These are phyloP conservation scores for Collichthys lucidus DNA, from an alignment of 2,113 vertebrate genomes.

Conservation along the genomic window DNA sequence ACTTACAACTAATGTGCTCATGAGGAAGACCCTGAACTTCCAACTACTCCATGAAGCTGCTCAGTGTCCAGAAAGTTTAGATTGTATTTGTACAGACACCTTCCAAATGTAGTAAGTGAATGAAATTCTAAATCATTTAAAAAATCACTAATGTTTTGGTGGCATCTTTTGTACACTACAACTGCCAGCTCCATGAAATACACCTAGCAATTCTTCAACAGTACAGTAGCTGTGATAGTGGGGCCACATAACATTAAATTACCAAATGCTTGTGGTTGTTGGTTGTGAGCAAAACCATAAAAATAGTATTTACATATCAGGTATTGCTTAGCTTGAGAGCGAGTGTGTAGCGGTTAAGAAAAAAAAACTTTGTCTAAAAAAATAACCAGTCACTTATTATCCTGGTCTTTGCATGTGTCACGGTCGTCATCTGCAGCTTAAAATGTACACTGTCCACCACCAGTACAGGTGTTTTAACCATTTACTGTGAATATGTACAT, in stretches of 20 bases:
- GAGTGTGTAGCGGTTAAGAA: too few relatives aligned
- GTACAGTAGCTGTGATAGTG: too few relatives aligned
- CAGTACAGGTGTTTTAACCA: slow-evolving; percentile 44
- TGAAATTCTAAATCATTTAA: too few relatives aligned
- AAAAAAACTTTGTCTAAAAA: not conserved
- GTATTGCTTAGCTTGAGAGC: too few relatives aligned
- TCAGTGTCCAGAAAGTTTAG: not conserved
- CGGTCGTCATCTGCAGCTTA: not conserved
- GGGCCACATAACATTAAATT: too few relatives aligned
- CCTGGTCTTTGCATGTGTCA: not conserved
- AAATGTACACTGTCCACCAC: not conserved
- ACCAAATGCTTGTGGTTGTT: too few relatives aligned
- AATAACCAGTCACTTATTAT: slow-evolving; percentile 4
- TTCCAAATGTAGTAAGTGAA: not conserved
- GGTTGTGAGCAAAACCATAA: not conserved
- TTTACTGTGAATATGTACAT: slow-evolving; percentile 10
- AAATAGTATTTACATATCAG: too few relatives aligned
- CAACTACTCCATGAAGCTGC: not conserved
- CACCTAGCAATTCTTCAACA: too few relatives aligned
- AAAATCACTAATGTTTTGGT: too few relatives aligned
- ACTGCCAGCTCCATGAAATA: too few relatives aligned
- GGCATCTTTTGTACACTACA: too few relatives aligned
- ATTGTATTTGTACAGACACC: not conserved
- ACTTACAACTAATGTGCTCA: not conserved
- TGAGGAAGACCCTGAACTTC: not conserved